phyloP scores from a whole-genome alignment of 1,140 invertebrate genomes.

The Euborellia annulipes region DNA sequence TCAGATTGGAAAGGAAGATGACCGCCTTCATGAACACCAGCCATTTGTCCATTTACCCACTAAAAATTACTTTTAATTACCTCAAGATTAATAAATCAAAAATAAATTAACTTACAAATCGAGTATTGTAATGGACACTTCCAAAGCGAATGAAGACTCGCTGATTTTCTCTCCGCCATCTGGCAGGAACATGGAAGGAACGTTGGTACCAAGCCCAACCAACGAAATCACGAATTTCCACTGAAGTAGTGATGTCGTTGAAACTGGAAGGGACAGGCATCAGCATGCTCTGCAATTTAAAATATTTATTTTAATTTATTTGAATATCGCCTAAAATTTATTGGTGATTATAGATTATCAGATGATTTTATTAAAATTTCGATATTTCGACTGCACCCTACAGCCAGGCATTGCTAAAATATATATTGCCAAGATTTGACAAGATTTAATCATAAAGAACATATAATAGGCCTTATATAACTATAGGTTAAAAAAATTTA shows the following conservation, averaged over 20 bases:
- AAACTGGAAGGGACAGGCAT: slow-evolving; percentile 49
- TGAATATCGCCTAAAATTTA: no score
- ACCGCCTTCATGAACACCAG: slow-evolving; percentile 38
- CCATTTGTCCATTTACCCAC: slow-evolving; percentile 38
- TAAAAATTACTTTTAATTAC: slow-evolving; percentile 18
- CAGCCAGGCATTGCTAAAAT: no score
- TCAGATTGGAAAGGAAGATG: slow-evolving; percentile 47
- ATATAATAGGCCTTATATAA: no score
- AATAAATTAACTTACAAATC: slow-evolving; percentile 26
- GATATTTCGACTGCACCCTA: no score
- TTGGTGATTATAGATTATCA: no score
- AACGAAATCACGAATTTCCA: slow-evolving; percentile 35
- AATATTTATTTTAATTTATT: no score
- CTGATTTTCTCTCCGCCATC: slow-evolving; percentile 23
- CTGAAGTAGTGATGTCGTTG: slow-evolving; percentile 42
- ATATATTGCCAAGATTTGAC: no score
- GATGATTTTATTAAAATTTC: no score
- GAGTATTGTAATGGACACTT: slow-evolving; percentile 33
- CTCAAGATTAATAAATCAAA: not conserved
- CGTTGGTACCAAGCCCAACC: slow-evolving; percentile 42
- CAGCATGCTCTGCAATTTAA: not conserved
- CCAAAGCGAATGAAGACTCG: slow-evolving; percentile 32
- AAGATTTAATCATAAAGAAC: no score
- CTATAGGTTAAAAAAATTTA: no score
- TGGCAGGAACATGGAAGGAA: slow-evolving; percentile 24